Evolutionary conservation across 2,797 vertebrate species (phyloP).

Genomic region (Anableps anableps): DNA sequence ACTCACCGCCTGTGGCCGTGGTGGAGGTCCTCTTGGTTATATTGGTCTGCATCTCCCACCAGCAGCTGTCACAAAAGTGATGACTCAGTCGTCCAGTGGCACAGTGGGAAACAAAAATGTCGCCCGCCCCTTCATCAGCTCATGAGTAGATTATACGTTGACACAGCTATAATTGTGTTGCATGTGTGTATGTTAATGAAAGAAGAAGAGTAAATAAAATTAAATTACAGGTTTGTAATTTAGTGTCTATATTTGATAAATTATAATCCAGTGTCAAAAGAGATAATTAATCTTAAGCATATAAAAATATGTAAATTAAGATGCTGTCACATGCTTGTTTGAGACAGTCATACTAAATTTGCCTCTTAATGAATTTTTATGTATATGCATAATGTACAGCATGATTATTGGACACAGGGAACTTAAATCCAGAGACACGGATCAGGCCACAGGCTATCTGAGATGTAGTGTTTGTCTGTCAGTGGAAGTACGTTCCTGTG

Average conservation of each 20-base stretch:
- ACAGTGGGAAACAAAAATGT: slow-evolving; percentile 30
- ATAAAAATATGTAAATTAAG: slow-evolving; percentile 6
- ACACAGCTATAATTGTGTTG: slow-evolving; percentile 56
- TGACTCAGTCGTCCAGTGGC: slow-evolving; percentile 58
- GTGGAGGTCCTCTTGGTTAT: slow-evolving; percentile 50
- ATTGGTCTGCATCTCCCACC: slow-evolving; percentile 57
- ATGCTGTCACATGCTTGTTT: slow-evolving; percentile 10
- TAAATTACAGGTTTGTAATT: slow-evolving; percentile 46
- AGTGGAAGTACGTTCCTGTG: slow-evolving; percentile 52
- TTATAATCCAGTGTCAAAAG: slow-evolving; percentile 21
- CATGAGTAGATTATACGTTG: slow-evolving; percentile 55
- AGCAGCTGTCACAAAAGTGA: slow-evolving; percentile 59
- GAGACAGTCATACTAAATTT: background rate
- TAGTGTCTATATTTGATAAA: slow-evolving; percentile 19
- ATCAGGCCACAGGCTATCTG: slow-evolving; percentile 27
- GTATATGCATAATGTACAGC: no score
- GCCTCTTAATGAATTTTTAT: background rate
- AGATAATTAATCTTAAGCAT: slow-evolving; percentile 24
- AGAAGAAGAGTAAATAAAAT: slow-evolving; percentile 39
- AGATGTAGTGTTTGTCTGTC: slow-evolving; percentile 54
- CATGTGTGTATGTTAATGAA: slow-evolving; percentile 54
- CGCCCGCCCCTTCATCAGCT: slow-evolving; percentile 27
- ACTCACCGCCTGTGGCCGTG: slow-evolving; percentile 54
- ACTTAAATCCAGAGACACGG: slow-evolving; percentile 6
- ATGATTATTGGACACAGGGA: background rate